phyloP scores from a whole-genome alignment of 2,888 invertebrate genomes.

The Neoascia interrupta region DNA sequence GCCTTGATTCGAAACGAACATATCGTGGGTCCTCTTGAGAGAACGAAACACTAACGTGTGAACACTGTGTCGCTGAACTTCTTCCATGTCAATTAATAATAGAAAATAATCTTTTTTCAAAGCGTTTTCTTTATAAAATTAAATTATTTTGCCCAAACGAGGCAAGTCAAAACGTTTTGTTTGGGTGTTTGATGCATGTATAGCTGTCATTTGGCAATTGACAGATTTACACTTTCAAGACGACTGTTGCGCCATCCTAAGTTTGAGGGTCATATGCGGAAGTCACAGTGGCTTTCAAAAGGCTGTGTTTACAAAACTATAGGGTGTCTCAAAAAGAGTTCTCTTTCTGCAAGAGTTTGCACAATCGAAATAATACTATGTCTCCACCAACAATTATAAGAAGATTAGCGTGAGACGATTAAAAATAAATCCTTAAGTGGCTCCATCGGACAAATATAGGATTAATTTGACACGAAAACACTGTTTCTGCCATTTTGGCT shows the following conservation, averaged over 20 bases:
- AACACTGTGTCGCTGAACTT: slow-evolving; percentile 97
- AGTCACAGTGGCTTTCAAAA: neutral
- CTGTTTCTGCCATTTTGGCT: no score
- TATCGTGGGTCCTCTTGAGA: slow-evolving; percentile 97
- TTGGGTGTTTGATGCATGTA: no score
- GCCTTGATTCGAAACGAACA: slow-evolving; percentile 96
- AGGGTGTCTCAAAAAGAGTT: no score
- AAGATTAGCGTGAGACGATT: no score
- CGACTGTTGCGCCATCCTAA: neutral
- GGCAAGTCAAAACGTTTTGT: slow-evolving; percentile 35
- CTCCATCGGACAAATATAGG: no score
- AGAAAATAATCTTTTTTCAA: neutral
- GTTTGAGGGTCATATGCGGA: neutral
- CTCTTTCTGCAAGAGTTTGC: no score
- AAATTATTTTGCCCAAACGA: neutral
- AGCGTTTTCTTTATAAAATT: neutral
- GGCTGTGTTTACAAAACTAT: no score
- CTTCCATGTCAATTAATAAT: slow-evolving; percentile 81
- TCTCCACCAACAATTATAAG: no score
- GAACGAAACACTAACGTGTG: slow-evolving; percentile 98
- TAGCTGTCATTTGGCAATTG: slow-evolving; percentile 9
- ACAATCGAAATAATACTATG: no score
- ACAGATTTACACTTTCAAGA: slow-evolving; percentile 6
- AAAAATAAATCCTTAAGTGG: no score
- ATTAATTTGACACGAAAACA: no score